A percentile compares a stretch with the other conserved stretches of the same genome.
Conservation (phyloP, 1,140 invertebrate genomes). For the Drosophila lini region DNA sequence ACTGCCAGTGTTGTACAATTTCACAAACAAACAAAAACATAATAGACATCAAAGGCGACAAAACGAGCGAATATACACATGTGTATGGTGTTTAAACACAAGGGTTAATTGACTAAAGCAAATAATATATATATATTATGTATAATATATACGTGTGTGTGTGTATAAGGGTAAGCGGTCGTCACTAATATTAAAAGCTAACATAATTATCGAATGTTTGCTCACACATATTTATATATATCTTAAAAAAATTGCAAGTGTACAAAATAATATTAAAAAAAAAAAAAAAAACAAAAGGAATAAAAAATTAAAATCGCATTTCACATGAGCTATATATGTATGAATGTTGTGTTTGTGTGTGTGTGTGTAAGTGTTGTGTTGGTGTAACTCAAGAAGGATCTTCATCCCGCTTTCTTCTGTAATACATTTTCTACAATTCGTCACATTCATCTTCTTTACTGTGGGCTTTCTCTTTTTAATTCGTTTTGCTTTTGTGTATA, state of each 20-base stretch:
- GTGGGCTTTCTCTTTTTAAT: slow-evolving; percentile 41
- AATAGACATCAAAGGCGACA: slow-evolving; percentile 38
- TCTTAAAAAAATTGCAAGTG: slow-evolving; percentile 17
- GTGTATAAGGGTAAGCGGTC: slow-evolving; percentile 11
- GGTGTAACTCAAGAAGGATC: slow-evolving; percentile 8
- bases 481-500: slow-evolving; percentile 27
- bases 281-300: neutral
- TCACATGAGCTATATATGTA: slow-evolving; percentile 16
- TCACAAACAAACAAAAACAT: slow-evolving; percentile 32
- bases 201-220: slow-evolving; percentile 30
- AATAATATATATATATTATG: slow-evolving; percentile 40
- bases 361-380: slow-evolving; percentile 17
- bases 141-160: slow-evolving; percentile 5
- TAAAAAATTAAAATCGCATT: slow-evolving; percentile 6
- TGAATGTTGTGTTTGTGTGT: slow-evolving; percentile 12
- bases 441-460: slow-evolving; percentile 34
- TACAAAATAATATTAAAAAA: slow-evolving; percentile 2
- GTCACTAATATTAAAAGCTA: slow-evolving; percentile 43
- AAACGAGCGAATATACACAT: slow-evolving; percentile 7
- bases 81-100: slow-evolving; percentile 17
- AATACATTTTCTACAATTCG: slow-evolving; percentile 56
- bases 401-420: slow-evolving; percentile 13
- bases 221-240: slow-evolving; percentile 26
- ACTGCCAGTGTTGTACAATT: slow-evolving; percentile 53
- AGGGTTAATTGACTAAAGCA: slow-evolving; percentile 44